phyloP scores from a whole-genome alignment of 1,140 invertebrate genomes.

The Pemphigus obesinymphae region DNA sequence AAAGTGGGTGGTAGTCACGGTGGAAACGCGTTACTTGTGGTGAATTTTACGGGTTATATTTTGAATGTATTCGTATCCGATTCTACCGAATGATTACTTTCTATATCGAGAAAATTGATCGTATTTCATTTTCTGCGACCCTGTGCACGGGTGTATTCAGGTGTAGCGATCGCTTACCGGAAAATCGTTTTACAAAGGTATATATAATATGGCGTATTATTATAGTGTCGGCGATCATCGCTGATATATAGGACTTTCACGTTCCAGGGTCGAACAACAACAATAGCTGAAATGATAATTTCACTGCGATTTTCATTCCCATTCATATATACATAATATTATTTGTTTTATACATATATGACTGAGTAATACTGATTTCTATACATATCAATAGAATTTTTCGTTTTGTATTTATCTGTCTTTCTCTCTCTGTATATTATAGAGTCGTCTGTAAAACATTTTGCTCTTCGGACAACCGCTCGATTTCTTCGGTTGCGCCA shows the following conservation, averaged over 20 bases:
- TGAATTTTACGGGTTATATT: neutral
- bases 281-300: slow-evolving; percentile 41
- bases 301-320: slow-evolving; percentile 17
- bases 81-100: neutral
- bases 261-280: slow-evolving; percentile 37
- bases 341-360: too few species aligned
- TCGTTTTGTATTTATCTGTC: neutral
- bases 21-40: neutral
- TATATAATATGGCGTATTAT: neutral
- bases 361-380: neutral
- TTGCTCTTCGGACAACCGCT: neutral
- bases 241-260: slow-evolving; percentile 20
- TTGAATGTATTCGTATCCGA: neutral
- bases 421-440: neutral
- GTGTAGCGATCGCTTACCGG: neutral
- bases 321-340: neutral
- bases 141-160: too few species aligned
- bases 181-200: neutral
- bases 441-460: neutral
- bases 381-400: neutral
- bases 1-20: neutral
- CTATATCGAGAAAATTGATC: slow-evolving; percentile 11
- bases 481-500: neutral
- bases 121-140: neutral
- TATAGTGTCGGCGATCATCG: neutral